A percentile compares a stretch with the other conserved stretches of the same genome.
phyloP scores from a whole-genome alignment of 2,888 invertebrate genomes.

The Erannis defoliaria region DNA sequence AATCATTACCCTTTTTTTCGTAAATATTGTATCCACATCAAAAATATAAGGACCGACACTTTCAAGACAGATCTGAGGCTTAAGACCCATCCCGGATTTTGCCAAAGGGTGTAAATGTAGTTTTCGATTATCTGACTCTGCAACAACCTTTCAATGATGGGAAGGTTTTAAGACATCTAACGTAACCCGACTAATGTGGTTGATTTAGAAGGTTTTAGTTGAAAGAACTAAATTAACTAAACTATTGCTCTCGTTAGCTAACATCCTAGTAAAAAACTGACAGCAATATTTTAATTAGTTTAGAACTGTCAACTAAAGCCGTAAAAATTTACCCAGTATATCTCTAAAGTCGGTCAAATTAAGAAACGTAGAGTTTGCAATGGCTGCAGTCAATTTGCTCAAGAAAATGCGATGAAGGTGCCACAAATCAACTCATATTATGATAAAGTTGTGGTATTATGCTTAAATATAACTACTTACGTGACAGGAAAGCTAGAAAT shows the following conservation, averaged over 20 bases:
- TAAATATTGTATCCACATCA: conserved; percentile 10
- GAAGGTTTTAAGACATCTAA: not conserved
- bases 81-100: conserved; percentile 5
- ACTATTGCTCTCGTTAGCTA: no score
- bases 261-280: no score
- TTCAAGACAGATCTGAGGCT: not conserved
- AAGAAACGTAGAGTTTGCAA: not conserved
- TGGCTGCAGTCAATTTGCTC: no score
- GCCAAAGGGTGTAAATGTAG: conserved; percentile 11
- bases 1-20: not conserved
- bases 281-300: no score
- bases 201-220: no score
- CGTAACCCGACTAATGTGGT: not conserved
- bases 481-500: not conserved
- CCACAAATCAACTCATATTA: not conserved
- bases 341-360: no score
- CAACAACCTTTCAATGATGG: conserved; percentile 9
- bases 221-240: no score
- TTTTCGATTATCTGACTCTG: conserved; percentile 9
- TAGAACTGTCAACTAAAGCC: no score
- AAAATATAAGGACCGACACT: conserved; percentile 6
- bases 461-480: not conserved
- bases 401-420: not conserved
- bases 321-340: no score
- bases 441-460: not conserved